A percentile compares a stretch with the other conserved stretches of the same genome.
phyloP scores from a whole-genome alignment of 1,140 invertebrate genomes.

The Sesamia nonagrioides region DNA sequence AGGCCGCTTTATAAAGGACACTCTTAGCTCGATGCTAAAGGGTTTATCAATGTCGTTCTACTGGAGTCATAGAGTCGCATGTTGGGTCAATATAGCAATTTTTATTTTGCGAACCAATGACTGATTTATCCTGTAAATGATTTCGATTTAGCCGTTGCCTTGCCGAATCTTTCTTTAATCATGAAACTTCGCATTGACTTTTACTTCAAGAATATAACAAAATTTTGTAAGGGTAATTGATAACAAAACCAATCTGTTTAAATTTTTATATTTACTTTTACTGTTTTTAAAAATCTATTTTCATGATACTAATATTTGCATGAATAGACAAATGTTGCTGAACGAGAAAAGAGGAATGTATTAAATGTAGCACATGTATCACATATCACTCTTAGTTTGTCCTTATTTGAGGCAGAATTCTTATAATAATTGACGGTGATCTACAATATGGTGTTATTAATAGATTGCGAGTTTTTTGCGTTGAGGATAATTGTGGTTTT shows the following conservation, averaged over 20 bases:
- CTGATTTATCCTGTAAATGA: background rate
- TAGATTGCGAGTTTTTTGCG: background rate
- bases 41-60: slow-evolving; percentile 44
- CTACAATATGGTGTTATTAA: background rate
- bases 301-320: no score
- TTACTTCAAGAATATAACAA: no score
- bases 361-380: no score
- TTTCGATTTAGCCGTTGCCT: background rate
- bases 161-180: no score
- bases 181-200: no score
- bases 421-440: background rate
- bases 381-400: background rate
- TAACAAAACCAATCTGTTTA: no score
- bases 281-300: no score
- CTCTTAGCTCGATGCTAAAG: slow-evolving; percentile 70
- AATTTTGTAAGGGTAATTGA: no score
- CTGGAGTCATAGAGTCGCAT: background rate
- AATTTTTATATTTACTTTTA: no score
- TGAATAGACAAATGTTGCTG: no score
- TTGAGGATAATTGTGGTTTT: background rate
- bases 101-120: background rate
- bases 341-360: no score
- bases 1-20: slow-evolving; percentile 82
- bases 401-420: background rate
- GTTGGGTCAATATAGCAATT: slow-evolving; percentile 1